Base-by-base conservation (phyloP, 2,888 invertebrate genomes). In the Amiota minor region DNA sequence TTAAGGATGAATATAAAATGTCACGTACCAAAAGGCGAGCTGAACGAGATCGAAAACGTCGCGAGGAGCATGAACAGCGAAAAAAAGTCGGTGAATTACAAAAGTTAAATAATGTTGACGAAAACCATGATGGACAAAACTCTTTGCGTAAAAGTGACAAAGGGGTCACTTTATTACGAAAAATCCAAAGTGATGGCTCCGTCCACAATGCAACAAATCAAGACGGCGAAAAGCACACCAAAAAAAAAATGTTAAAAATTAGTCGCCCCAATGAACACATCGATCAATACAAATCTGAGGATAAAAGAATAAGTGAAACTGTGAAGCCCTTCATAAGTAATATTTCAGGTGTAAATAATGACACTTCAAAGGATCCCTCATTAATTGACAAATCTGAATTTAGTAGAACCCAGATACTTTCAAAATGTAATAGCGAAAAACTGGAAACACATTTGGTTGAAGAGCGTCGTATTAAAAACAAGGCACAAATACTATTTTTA, bases 61-160 rank as follows among this genome's bases (percentile, higher is more conserved):
- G 87, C 4, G 88, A 89, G 70, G 89, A 89, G 47, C 87, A 91
- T 82, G 89, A 91, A 78, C 87, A 88, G 70, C 81, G 85, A 4
- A 85, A 86, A 35, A 46, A 80, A 16, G 76, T 67, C 16, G 77
- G 79, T 14, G 84, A 83, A 64, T 77, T 65, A 76, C 9, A 62
- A 72, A 75, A 35, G 35, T 35, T 35, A 35, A 35, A 35, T 6
- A 35, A 83, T 9, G 74, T 77, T 18, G 85, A 81, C 71, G 83
- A 83, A 4, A 89, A 88, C 6, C 35, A 2, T 2, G 4, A 6
- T 35, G 35, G 35, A 23, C 23, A 23, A 35, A 35, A 70, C 80
- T 88, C 45, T 20, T 81, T 82, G 9, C 45, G 9, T 71, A 74
- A 9, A 75, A 68, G 1, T 79, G 77, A 47, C 70, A 77, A 74